phyloP scores from a whole-genome alignment of 2,888 invertebrate genomes.

The Oasisia sp. region DNA sequence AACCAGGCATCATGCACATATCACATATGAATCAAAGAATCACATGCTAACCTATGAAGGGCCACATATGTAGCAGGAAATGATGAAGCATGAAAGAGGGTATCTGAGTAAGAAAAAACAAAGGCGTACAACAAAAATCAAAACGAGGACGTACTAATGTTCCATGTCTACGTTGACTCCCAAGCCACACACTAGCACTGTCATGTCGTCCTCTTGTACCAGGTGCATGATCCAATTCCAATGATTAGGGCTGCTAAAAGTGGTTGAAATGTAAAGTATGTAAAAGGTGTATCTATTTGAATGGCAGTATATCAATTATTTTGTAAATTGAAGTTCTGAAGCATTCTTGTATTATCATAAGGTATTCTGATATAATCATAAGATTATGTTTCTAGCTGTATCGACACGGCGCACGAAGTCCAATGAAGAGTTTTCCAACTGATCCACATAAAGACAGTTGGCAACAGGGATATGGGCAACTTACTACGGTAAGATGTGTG shows the following conservation, averaged over 20 bases:
- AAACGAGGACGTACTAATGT: neutral
- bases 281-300: too few relatives aligned
- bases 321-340: too few relatives aligned
- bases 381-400: neutral
- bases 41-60: neutral
- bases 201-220: too few relatives aligned
- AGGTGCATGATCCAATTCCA: too few relatives aligned
- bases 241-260: too few relatives aligned
- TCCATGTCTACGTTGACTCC: neutral
- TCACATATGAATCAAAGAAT: neutral
- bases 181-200: neutral
- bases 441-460: neutral
- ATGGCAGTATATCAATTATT: too few relatives aligned
- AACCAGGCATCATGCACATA: neutral
- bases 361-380: neutral
- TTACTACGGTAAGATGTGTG: neutral
- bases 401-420: neutral
- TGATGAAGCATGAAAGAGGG: neutral
- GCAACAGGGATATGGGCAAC: neutral
- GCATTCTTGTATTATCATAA: too few relatives aligned
- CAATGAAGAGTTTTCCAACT: neutral
- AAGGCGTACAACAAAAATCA: neutral
- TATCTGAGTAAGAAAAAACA: neutral
- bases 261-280: too few relatives aligned
- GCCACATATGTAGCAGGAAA: neutral